Evolutionary conservation across 1,140 invertebrate genomes (phyloP).

Genomic region (Dinothrombium tinctorium): DNA sequence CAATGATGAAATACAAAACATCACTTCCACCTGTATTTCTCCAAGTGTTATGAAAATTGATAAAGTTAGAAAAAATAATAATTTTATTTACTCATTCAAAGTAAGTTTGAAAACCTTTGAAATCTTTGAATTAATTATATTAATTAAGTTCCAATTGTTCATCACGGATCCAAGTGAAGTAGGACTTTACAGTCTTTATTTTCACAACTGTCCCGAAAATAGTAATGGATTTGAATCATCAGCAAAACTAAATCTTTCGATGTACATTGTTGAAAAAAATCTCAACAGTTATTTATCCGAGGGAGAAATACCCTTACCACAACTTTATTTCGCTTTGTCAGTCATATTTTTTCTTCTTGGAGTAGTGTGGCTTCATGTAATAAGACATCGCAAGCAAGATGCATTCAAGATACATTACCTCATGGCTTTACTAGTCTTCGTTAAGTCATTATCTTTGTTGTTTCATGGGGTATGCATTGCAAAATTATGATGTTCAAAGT

Average conservation of each 20-base stretch:
- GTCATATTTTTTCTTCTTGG: slow-evolving; percentile 68
- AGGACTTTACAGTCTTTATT: slow-evolving; percentile 82
- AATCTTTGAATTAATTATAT: neutral
- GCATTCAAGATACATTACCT: slow-evolving; percentile 92
- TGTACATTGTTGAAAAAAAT: slow-evolving; percentile 33
- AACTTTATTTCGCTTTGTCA: slow-evolving; percentile 72
- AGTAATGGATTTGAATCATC: slow-evolving; percentile 6
- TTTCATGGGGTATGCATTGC: slow-evolving; percentile 53
- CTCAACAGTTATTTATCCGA: slow-evolving; percentile 76
- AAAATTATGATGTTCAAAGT: neutral
- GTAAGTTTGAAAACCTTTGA: too few species aligned
- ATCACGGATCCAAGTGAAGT: slow-evolving; percentile 51
- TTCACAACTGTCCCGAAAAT: slow-evolving; percentile 74
- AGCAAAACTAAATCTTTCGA: slow-evolving; percentile 5
- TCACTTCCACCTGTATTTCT: too few species aligned
- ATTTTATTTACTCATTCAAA: too few species aligned
- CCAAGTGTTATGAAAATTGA: too few species aligned
- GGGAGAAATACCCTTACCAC: slow-evolving; percentile 82
- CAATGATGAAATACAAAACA: too few species aligned
- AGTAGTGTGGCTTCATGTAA: slow-evolving; percentile 68
- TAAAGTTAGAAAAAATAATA: too few species aligned
- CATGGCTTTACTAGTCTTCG: slow-evolving; percentile 76
- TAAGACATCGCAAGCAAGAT: slow-evolving; percentile 42
- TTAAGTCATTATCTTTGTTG: slow-evolving; percentile 72
- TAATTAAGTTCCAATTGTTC: slow-evolving; percentile 27